Evolutionary conservation across 2,113 vertebrate genomes (phyloP).

Genomic region (Spermophilus dauricus): DNA sequence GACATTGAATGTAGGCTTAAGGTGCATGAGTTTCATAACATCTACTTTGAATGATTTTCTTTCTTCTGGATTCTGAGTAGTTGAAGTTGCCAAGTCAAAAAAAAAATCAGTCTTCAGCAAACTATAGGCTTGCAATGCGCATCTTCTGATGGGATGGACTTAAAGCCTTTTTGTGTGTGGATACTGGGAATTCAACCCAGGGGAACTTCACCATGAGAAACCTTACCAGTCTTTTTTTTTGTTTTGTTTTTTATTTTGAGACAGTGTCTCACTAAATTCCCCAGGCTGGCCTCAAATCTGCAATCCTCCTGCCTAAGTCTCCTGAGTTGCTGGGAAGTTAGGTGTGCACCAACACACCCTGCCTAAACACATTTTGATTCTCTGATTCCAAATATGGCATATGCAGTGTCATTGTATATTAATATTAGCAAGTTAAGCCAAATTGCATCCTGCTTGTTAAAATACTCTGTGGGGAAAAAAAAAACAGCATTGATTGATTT

Average conservation of each 20-base stretch:
- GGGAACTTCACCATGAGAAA: no score
- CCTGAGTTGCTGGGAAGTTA: background rate
- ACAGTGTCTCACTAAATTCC: background rate
- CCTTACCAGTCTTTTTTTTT: background rate
- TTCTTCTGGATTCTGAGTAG: background rate
- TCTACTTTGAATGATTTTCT: conserved; percentile 13
- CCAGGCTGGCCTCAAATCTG: background rate
- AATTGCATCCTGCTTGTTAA: background rate
- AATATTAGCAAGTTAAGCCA: conserved; percentile 26
- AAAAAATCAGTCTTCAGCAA: background rate
- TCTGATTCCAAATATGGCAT: conserved; percentile 53
- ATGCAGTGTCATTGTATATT: background rate
- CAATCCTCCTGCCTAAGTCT: background rate
- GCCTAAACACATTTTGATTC: background rate
- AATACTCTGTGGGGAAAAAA: background rate
- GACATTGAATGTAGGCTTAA: background rate
- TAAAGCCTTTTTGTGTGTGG: no score
- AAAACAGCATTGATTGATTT: background rate
- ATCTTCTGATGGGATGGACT: background rate
- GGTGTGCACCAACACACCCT: background rate
- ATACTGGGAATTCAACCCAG: background rate
- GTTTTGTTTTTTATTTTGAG: background rate
- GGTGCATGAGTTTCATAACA: background rate
- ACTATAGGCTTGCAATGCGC: background rate
- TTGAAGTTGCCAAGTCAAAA: background rate